Conservation (phyloP, 2,113 vertebrate species). For the Coptodon bakossiorum region DNA sequence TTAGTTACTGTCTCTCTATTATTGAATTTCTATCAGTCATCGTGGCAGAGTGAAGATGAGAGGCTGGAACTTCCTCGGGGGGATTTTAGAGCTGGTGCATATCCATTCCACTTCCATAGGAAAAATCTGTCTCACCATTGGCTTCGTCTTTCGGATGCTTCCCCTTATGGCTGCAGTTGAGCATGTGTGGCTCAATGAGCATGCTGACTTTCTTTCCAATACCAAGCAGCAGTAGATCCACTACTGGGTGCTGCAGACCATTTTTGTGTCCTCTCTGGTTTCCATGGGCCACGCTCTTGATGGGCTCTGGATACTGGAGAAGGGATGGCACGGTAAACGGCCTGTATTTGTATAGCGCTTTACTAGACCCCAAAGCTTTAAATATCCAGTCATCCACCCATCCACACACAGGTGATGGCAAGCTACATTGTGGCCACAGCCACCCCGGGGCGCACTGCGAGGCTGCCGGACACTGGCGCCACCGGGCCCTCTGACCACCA, state of each 20-base stretch:
- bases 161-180: slow-evolving; percentile 83
- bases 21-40: slow-evolving; percentile 21
- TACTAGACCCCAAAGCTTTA: too few species aligned
- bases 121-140: slow-evolving; percentile 87
- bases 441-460: too few species aligned
- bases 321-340: slow-evolving; percentile 64
- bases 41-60: slow-evolving; percentile 79
- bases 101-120: slow-evolving; percentile 85
- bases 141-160: slow-evolving; percentile 85
- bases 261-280: slow-evolving; percentile 83
- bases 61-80: slow-evolving; percentile 85
- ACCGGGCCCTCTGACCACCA: too few species aligned
- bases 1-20: neutral
- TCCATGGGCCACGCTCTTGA: slow-evolving; percentile 87
- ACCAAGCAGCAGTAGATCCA: slow-evolving; percentile 82
- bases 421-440: too few species aligned
- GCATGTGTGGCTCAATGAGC: slow-evolving; percentile 77
- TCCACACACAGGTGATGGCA: too few species aligned
- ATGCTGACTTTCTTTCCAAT: slow-evolving; percentile 83
- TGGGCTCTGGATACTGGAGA: slow-evolving; percentile 77
- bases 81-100: slow-evolving; percentile 86
- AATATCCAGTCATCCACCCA: too few species aligned
- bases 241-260: slow-evolving; percentile 85
- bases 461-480: too few species aligned
- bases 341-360: too few species aligned